A percentile compares a stretch with the other conserved stretches of the same genome.
Evolutionary conservation across 2,113 vertebrate genomes (phyloP).

Genomic region (Gymnogyps californianus): DNA sequence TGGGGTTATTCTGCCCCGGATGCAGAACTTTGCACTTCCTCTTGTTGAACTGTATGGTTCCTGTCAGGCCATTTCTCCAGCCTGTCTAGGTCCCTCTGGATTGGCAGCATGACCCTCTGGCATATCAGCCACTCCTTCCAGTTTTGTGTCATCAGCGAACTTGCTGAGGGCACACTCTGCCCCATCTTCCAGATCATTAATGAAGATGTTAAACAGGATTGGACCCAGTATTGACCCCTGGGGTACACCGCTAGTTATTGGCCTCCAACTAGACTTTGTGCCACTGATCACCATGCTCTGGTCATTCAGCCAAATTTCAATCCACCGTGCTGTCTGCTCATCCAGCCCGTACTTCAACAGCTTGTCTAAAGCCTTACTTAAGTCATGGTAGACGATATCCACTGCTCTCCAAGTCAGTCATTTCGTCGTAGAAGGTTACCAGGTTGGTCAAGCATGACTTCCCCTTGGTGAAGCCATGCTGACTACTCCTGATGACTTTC

Average conservation of each 20-base stretch:
- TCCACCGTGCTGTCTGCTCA: neutral
- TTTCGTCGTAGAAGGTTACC: neutral
- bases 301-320: neutral
- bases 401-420: neutral
- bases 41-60: neutral
- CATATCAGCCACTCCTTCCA: neutral
- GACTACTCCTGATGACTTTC: neutral
- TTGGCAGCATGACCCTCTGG: neutral
- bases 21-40: neutral
- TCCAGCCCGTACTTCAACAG: neutral
- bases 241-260: neutral
- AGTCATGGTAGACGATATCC: neutral
- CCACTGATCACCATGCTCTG: neutral
- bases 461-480: neutral
- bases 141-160: neutral
- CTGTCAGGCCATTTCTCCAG: neutral
- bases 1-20: neutral
- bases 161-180: neutral
- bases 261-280: neutral
- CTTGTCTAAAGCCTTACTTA: neutral
- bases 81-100: neutral
- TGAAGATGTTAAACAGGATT: neutral
- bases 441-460: neutral
- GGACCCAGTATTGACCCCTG: neutral
- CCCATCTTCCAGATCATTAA: neutral